These are phyloP conservation scores for Cervus canadensis DNA, from an alignment of 2,113 vertebrate species.

Conservation along the genomic window DNA sequence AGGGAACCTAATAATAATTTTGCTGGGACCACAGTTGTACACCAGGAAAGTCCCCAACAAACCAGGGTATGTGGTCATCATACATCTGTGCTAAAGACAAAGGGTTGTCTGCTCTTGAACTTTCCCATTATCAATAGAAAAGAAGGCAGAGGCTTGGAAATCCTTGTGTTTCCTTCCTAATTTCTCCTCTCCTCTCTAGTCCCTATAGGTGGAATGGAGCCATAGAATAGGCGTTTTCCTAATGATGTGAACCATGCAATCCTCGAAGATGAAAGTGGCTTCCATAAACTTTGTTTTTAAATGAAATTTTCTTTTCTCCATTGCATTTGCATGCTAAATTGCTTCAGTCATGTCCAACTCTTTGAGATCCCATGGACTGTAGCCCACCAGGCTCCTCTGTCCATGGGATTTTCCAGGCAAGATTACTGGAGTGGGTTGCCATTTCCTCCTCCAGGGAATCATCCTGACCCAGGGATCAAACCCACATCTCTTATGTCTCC, in stretches of 20 bases:
- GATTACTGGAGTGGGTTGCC: background rate
- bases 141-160: background rate
- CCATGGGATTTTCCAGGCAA: background rate
- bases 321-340: background rate
- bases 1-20: background rate
- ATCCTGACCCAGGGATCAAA: background rate
- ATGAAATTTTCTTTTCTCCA: background rate
- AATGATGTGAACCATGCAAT: background rate
- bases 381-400: background rate
- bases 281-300: background rate
- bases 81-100: background rate
- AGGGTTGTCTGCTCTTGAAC: background rate
- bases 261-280: background rate
- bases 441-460: background rate
- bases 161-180: background rate
- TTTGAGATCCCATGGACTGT: background rate
- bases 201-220: background rate
- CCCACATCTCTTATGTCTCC: background rate
- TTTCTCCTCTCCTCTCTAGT: too few species aligned
- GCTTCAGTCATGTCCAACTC: background rate
- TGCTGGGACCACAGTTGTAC: fast-evolving
- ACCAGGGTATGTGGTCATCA: background rate
- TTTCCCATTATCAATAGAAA: background rate
- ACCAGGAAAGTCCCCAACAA: background rate
- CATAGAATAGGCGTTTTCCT: background rate